Conservation (phyloP, 2,888 invertebrate species). For the Aporophyla lueneburgensis region DNA sequence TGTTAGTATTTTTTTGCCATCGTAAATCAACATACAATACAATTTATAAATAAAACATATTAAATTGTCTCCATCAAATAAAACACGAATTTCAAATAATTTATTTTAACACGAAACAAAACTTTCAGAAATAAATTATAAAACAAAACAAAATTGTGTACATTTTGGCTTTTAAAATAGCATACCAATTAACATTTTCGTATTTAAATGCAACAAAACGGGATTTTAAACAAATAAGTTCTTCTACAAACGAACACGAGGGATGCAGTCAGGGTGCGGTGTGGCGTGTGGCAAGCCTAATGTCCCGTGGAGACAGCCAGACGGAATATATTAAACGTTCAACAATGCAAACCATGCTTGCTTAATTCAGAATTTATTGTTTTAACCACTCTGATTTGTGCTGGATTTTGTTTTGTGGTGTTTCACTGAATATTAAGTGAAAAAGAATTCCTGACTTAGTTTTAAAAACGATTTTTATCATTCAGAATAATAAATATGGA, state of each 20-base stretch:
- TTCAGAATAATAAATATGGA: no score
- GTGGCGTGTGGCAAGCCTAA: constrained; percentile 66
- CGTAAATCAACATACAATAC: background rate
- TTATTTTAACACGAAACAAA: constrained; percentile 3
- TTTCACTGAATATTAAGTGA: constrained; percentile 1
- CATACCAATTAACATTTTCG: constrained; percentile 1
- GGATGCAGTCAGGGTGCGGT: constrained; percentile 33
- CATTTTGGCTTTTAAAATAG: constrained; percentile 27
- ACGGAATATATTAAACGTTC: constrained; percentile 74
- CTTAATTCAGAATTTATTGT: constrained; percentile 47
- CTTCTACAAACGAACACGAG: constrained; percentile 34
- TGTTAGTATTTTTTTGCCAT: background rate
- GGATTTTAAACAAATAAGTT: constrained; percentile 33
- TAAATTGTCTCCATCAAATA: background rate
- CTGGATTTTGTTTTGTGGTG: constrained; percentile 13
- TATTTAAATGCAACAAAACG: constrained; percentile 13
- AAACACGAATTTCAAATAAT: constrained; percentile 15
- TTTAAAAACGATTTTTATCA: background rate
- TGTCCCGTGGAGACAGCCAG: constrained; percentile 71
- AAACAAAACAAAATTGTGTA: constrained; percentile 1
- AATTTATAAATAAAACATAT: background rate
- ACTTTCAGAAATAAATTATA: constrained; percentile 1
- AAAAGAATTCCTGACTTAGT: background rate
- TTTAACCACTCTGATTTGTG: constrained; percentile 32
- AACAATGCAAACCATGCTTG: constrained; percentile 61